Evolutionary conservation across 2,888 invertebrate genomes (phyloP), one percentile per base, ranked within the genome.

Genomic region (Caenorhabditis sinica): DNA sequence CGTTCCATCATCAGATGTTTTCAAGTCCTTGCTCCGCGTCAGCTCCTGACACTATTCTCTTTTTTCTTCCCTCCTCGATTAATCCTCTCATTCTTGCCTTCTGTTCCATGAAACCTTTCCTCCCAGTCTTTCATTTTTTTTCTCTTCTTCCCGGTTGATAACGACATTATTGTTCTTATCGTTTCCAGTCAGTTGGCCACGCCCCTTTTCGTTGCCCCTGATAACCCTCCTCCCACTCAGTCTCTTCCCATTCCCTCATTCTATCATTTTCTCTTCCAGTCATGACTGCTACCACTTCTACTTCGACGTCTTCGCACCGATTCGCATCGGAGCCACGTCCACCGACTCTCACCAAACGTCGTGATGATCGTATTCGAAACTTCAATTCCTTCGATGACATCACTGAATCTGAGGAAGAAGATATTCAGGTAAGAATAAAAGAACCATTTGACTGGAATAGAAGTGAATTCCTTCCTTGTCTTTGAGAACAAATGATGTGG

Each of bases 301-400:
- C 74, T 20, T 72, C 77, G 28, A 66, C 72, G n/a, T 71, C 75
- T 40, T 68, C 73, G 20, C 79, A 79, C 36, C 71, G 76, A 60
- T 84, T 80, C 66, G 76, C 81, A 2, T 60, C 76, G 43, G 84
- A 84, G 43, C 71, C 65, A n/a, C 75, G 84, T 51, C 84, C 84
- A 15, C 76, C 84, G 23, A 49, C 71, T 5, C 56, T 76, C 17
- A 74, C 72, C 15, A 79, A 71, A 30, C 80, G 84, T n/a, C 71
- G 86, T 30, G 87, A 87, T 68, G 86, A 87, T 11, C 63, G 87
- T 25, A 82, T 87, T 53, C 85, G 86, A 30, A 73, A 79, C 30
- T 83, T 86, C 69, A 85, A 84, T 53, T 87, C 87, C 4, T 87
- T 87, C 28, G 87, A 87, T 65, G 87, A 87, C 49, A 87, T 87